Conservation (phyloP, 2,797 vertebrate species). For the Odontamblyopus rebecca region DNA sequence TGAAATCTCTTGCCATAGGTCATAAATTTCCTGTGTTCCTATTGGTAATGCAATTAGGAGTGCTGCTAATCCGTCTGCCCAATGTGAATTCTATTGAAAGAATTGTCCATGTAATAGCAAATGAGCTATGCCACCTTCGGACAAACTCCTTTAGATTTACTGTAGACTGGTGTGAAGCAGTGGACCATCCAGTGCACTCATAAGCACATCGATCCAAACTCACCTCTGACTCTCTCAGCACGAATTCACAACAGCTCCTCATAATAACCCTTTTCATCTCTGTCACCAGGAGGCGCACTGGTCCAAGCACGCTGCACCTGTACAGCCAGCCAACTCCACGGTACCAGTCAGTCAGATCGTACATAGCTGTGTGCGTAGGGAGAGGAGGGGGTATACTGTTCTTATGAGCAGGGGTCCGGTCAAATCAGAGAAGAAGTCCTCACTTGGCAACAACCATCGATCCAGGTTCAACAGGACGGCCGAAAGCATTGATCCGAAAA, state of each 20-base stretch:
- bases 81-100: background rate
- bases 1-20: no score
- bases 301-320: slow-evolving; percentile 62
- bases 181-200: slow-evolving; percentile 35
- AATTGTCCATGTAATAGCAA: background rate
- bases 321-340: slow-evolving; percentile 61
- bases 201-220: slow-evolving; percentile 55
- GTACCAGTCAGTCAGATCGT: slow-evolving; percentile 30
- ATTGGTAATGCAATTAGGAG: no score
- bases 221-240: slow-evolving; percentile 50
- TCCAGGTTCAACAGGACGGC: slow-evolving; percentile 71
- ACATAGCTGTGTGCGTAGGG: slow-evolving; percentile 5
- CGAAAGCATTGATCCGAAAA: slow-evolving; percentile 70
- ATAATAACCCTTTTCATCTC: slow-evolving; percentile 73
- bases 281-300: slow-evolving; percentile 68
- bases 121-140: slow-evolving; percentile 15
- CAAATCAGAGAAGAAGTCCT: slow-evolving; percentile 66
- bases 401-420: slow-evolving; percentile 61
- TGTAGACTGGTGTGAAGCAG: slow-evolving; percentile 34
- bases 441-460: slow-evolving; percentile 69
- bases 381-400: slow-evolving; percentile 17
- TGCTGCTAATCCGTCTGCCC: background rate
- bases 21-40: no score
- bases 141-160: slow-evolving; percentile 21
- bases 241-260: slow-evolving; percentile 51